Base-by-base conservation (phyloP, 2,888 invertebrate genomes). In the Microchrysa polita region DNA sequence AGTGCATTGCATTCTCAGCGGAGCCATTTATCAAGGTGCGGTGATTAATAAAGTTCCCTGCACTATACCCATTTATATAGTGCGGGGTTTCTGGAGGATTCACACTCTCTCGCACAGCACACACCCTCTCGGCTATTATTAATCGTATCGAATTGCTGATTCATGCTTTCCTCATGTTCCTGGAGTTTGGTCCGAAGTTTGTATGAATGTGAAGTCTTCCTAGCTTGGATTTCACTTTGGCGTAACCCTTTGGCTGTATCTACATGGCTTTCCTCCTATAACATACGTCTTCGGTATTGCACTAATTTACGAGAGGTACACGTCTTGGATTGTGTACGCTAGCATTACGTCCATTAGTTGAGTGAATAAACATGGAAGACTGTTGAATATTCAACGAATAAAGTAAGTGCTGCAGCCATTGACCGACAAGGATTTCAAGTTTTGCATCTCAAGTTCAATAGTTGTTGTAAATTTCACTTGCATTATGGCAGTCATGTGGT, bases 41-140 rank as follows among this genome's bases (percentile, higher is more conserved):
- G 69, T 69, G 69, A 69, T 69, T 57, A 57, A 69, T 69, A 67
- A 67, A 67, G 67, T 67, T 67, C 42, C 27, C 65, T 22, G 20
- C 67, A 65, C 65, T 20, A 44, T 48, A 5, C 16, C 27, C 10
- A 10, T 27, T n/a, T 18, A 7, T 2, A 34, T 61, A 22, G 48
- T 14, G 12, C 34, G 27, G 9, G 42, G 42, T 1, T 44, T n/a
- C 48, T 5, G 10, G 10, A 4, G 27, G 14, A 9, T 10, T 34
- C 27, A 40, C 10, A 7, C 27, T 23, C 12, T 42, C 7, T n/a
- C 44, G 10, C 44, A 14, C 65, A 16, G 10, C 44, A 14, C 65
- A 16, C 22, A 20, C 55, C 34, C n/a, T n/a, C n/a, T 27, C 55
- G 69, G 57, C 34, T 57, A 69, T 69, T 69, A 69, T 69, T 69